phyloP scores from a whole-genome alignment of 2,113 vertebrate genomes.

The Panurus biarmicus region DNA sequence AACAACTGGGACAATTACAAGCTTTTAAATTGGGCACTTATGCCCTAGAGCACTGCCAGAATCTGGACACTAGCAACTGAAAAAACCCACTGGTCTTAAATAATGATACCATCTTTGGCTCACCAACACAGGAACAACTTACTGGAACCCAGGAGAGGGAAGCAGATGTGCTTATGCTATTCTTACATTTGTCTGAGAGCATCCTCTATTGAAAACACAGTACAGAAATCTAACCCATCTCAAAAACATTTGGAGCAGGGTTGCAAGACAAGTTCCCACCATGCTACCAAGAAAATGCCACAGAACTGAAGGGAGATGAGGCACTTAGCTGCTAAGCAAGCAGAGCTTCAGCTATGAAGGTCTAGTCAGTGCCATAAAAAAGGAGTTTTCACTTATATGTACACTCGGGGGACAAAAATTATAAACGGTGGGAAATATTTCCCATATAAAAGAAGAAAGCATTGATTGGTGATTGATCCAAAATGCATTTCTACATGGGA shows the following conservation, averaged over 20 bases:
- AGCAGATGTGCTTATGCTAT: neutral
- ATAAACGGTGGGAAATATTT: neutral
- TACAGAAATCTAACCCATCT: neutral
- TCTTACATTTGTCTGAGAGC: neutral
- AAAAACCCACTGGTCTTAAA: neutral
- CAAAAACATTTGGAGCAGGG: neutral
- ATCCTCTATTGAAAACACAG: neutral
- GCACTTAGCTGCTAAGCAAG: neutral
- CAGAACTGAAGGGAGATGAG: neutral
- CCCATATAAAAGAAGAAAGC: neutral
- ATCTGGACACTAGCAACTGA: neutral
- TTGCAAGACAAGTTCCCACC: neutral
- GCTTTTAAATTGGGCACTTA: neutral
- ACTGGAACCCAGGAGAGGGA: neutral
- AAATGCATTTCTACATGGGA: neutral
- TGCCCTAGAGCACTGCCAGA: neutral
- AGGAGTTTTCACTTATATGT: neutral
- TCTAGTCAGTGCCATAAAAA: neutral
- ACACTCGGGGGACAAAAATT: neutral
- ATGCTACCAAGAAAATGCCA: neutral
- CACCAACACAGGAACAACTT: neutral
- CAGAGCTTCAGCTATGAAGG: neutral
- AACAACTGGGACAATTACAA: neutral
- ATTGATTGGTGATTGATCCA: neutral
- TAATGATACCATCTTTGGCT: neutral